These are phyloP conservation scores for Melipona beecheii DNA, from an alignment of 2,888 invertebrate genomes.

Conservation along the genomic window DNA sequence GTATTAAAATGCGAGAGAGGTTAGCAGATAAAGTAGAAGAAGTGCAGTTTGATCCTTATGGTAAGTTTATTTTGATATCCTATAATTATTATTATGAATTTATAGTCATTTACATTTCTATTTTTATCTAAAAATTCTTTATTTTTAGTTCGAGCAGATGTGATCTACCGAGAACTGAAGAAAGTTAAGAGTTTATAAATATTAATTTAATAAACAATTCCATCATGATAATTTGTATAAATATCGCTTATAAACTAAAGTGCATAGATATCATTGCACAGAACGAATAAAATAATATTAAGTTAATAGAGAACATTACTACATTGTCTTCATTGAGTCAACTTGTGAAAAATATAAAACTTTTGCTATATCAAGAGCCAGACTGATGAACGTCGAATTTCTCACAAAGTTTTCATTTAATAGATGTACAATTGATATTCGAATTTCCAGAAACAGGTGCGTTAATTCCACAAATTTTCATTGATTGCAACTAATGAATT, in stretches of 20 bases:
- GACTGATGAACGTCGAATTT: background rate
- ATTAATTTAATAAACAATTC: background rate
- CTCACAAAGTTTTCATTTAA: background rate
- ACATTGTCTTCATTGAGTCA: background rate
- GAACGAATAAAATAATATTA: background rate
- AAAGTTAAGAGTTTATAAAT: constrained; percentile 84
- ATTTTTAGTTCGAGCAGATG: constrained; percentile 89
- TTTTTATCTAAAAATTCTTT: constrained; percentile 10
- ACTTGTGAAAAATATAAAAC: background rate
- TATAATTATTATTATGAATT: background rate
- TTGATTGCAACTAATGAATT: background rate
- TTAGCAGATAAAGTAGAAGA: constrained; percentile 91
- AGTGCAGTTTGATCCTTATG: constrained; percentile 90
- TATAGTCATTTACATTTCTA: background rate
- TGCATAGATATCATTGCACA: background rate
- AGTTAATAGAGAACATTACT: background rate
- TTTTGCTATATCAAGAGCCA: background rate
- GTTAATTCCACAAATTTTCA: background rate
- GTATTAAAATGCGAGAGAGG: constrained; percentile 88
- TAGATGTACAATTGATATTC: background rate
- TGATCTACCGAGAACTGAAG: constrained; percentile 90
- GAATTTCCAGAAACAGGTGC: background rate
- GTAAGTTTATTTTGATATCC: constrained; percentile 86
- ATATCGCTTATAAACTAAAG: background rate
- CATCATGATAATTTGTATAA: background rate